Conservation (phyloP, 1,140 invertebrate species). For the Zaprionus ornatus region DNA sequence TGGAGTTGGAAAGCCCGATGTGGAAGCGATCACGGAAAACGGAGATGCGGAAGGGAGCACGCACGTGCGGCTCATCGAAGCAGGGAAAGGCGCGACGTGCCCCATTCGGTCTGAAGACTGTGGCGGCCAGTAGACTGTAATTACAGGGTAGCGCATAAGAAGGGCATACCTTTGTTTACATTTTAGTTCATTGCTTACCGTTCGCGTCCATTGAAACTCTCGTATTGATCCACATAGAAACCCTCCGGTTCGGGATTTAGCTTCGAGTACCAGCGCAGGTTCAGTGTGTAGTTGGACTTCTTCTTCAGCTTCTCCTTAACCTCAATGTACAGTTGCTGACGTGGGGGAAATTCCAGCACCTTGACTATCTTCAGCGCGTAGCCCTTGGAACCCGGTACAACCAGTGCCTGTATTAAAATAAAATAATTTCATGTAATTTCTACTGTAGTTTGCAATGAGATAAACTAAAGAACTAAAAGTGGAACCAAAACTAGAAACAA, state of each 20-base stretch:
- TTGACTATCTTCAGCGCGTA: slow-evolving; percentile 89
- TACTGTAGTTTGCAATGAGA: background rate
- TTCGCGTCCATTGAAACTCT: slow-evolving; percentile 89
- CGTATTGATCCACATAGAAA: slow-evolving; percentile 96
- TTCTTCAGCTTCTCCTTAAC: slow-evolving; percentile 91
- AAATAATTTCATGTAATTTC: no score
- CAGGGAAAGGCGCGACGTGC: slow-evolving; percentile 98
- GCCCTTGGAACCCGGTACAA: slow-evolving; percentile 87
- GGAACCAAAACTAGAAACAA: no score
- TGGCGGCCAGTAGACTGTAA: slow-evolving; percentile 94
- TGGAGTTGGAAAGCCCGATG: slow-evolving; percentile 95
- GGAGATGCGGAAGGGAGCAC: slow-evolving; percentile 95
- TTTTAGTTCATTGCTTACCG: slow-evolving; percentile 86
- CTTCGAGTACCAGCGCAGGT: slow-evolving; percentile 92
- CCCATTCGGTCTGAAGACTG: slow-evolving; percentile 97
- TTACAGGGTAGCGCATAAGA: background rate
- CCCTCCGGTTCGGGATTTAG: slow-evolving; percentile 93
- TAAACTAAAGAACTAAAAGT: background rate
- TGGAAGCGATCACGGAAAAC: slow-evolving; percentile 93
- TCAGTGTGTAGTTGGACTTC: slow-evolving; percentile 92
- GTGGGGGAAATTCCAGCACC: slow-evolving; percentile 91
- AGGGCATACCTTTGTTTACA: background rate
- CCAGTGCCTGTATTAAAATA: slow-evolving; percentile 86
- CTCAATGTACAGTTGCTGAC: slow-evolving; percentile 94
- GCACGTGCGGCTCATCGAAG: slow-evolving; percentile 98